A percentile compares a stretch with the other conserved stretches of the same genome.
Conservation (phyloP, 1,140 invertebrate species). For the Scaptomyza hsui region DNA sequence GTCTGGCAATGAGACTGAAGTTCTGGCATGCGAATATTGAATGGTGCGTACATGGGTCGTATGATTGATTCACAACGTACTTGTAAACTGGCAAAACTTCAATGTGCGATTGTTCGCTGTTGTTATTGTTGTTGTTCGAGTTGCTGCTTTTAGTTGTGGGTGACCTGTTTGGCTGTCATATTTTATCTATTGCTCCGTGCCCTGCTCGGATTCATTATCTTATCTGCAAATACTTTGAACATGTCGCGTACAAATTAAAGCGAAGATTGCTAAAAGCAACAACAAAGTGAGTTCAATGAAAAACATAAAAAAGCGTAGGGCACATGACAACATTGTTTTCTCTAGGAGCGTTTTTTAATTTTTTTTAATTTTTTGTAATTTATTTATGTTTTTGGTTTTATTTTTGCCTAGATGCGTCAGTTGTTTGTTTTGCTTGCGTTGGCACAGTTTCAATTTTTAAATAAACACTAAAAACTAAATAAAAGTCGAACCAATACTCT, state of each 20-base stretch:
- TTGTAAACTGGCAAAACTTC: conserved; percentile 38
- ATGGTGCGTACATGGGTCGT: conserved; percentile 26
- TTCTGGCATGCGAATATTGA: conserved; percentile 1
- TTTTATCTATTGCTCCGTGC: conserved; percentile 34
- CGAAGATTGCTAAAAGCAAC: conserved; percentile 46
- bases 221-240: conserved; percentile 52
- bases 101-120: neutral
- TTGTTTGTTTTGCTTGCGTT: conserved; percentile 39
- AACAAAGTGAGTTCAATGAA: conserved; percentile 15
- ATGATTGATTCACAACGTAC: conserved; percentile 56
- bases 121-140: conserved; percentile 15
- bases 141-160: conserved; percentile 15
- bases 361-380: conserved; percentile 25
- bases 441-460: conserved; percentile 51
- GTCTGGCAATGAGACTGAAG: too few relatives aligned
- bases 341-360: conserved; percentile 12
- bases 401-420: conserved; percentile 38
- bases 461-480: conserved; percentile 74
- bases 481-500: conserved; percentile 60
- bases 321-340: conserved; percentile 33
- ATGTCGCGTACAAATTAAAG: conserved; percentile 73
- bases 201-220: conserved; percentile 45
- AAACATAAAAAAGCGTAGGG: conserved; percentile 19
- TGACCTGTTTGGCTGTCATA: conserved; percentile 47
- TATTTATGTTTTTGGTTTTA: conserved; percentile 31